Conservation (phyloP, 2,797 vertebrate genomes). For the Urophycis tenuis region DNA sequence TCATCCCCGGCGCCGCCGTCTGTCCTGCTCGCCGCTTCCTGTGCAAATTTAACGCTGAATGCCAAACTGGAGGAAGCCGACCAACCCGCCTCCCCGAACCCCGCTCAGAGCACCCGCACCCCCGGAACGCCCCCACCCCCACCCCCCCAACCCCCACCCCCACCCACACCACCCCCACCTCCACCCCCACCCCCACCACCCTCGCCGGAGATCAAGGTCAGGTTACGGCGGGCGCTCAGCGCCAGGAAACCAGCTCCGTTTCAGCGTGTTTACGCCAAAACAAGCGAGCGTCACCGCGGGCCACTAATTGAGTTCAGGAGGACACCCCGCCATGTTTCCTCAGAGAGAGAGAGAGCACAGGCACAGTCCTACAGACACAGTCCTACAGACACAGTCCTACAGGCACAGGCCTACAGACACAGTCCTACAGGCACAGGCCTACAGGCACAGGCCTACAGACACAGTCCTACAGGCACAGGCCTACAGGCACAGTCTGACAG, state of each 20-base stretch:
- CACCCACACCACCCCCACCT: neutral
- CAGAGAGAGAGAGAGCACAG: neutral
- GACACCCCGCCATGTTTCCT: neutral
- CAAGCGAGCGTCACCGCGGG: constrained; percentile 13
- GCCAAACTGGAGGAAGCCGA: constrained; percentile 25
- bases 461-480: too few relatives aligned
- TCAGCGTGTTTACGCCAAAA: constrained; percentile 39
- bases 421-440: too few relatives aligned
- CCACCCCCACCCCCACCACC: constrained; percentile 1
- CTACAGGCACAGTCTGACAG: too few relatives aligned
- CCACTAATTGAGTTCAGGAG: constrained; percentile 20
- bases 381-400: too few relatives aligned
- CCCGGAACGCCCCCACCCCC: constrained; percentile 10
- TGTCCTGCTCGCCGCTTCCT: constrained; percentile 18
- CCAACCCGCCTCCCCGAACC: neutral
- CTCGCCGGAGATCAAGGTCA: constrained; percentile 15
- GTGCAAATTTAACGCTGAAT: constrained; percentile 25
- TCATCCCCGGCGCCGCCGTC: constrained; percentile 30
- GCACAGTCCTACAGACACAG: neutral
- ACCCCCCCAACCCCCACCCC: neutral
- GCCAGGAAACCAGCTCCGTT: constrained; percentile 27
- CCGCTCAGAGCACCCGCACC: neutral
- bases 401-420: too few relatives aligned
- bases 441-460: too few relatives aligned
- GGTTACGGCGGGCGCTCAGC: constrained; percentile 21